Evolutionary conservation across 2,888 invertebrate genomes (phyloP).

Genomic region (Marronus borbonicus): DNA sequence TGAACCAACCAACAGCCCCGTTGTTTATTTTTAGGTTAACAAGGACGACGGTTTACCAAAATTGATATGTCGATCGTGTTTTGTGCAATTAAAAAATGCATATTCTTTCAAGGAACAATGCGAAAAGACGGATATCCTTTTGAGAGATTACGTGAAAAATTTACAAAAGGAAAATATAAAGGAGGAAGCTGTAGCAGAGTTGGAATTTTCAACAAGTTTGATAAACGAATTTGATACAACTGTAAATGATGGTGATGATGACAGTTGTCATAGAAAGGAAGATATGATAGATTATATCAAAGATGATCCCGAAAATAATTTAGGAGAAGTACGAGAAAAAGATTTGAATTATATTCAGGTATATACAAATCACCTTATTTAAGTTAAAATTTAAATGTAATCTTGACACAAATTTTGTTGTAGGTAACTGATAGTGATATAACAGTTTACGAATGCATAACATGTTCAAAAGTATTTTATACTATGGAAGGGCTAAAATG

Average conservation of each 20-base stretch:
- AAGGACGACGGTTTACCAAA: constrained; percentile 67
- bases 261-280: constrained; percentile 38
- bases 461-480: constrained; percentile 67
- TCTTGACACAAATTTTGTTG: not conserved
- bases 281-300: constrained; percentile 44
- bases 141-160: constrained; percentile 64
- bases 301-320: not conserved
- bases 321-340: not conserved
- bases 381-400: constrained; percentile 46
- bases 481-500: constrained; percentile 65
- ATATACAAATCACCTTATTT: not conserved
- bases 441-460: constrained; percentile 66
- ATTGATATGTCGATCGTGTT: constrained; percentile 67
- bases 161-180: constrained; percentile 58
- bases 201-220: constrained; percentile 7
- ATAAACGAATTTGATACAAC: not conserved
- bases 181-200: constrained; percentile 7
- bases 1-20: not conserved
- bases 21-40: constrained; percentile 64
- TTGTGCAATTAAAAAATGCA: constrained; percentile 65
- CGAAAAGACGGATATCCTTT: constrained; percentile 64
- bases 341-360: constrained; percentile 24
- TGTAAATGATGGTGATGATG: constrained; percentile 50
- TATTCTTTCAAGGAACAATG: constrained; percentile 67
- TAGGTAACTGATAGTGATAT: constrained; percentile 64